Conservation (phyloP, 2,888 invertebrate genomes). For the Pyrrhia umbra region DNA sequence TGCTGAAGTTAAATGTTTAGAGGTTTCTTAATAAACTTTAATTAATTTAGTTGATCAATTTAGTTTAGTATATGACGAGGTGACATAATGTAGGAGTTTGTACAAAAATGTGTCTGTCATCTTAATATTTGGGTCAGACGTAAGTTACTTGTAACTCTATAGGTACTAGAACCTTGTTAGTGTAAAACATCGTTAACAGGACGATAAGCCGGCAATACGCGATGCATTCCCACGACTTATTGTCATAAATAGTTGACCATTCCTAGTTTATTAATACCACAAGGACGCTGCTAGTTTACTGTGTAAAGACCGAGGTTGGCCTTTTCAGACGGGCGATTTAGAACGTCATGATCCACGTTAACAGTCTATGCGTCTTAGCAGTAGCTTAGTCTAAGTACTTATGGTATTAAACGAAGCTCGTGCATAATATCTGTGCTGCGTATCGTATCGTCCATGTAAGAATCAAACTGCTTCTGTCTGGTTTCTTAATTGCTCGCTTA, state of each 20-base stretch:
- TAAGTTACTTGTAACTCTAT: not conserved
- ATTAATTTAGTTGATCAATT: slow-evolving; percentile 14
- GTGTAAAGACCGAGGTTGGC: slow-evolving; percentile 12
- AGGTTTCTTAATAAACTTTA: slow-evolving; percentile 4
- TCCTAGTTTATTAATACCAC: slow-evolving; percentile 34
- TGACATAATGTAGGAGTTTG: slow-evolving; percentile 4
- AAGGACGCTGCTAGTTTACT: slow-evolving; percentile 21
- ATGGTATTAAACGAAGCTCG: not conserved
- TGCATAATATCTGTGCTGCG: slow-evolving; percentile 15
- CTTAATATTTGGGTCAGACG: not conserved
- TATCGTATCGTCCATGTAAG: slow-evolving; percentile 29
- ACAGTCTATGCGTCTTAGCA: not conserved
- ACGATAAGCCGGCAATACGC: not conserved
- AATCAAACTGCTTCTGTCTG: slow-evolving; percentile 65
- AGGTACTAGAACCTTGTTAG: not conserved
- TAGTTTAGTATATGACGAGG: no score
- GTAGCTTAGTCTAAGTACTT: no score
- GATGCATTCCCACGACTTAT: slow-evolving; percentile 18
- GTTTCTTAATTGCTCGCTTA: slow-evolving; percentile 68
- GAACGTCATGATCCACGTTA: not conserved
- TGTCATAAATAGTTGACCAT: slow-evolving; percentile 26
- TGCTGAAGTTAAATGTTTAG: slow-evolving; percentile 21
- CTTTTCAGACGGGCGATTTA: not conserved
- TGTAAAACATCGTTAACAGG: not conserved
- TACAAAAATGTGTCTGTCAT: not conserved